Evolutionary conservation across 37 sponge, comb jelly and placozoan genomes (phyloP).

Genomic region (Axinella damicornis): DNA sequence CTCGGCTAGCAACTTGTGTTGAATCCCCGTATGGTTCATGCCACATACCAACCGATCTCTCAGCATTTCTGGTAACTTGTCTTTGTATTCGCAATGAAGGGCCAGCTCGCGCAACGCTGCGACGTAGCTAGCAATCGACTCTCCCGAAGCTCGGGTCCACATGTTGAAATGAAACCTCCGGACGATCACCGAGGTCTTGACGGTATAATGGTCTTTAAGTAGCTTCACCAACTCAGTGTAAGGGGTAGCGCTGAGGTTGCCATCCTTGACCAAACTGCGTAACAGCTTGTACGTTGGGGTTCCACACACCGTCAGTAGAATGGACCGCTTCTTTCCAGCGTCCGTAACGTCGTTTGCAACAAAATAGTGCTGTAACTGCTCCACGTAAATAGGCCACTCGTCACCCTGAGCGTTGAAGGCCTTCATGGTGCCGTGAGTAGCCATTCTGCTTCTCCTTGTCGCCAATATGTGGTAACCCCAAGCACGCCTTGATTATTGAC

Average conservation of each 20-base stretch:
- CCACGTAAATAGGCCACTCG: too few species aligned
- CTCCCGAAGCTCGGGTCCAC: neutral
- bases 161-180: conserved; percentile 45
- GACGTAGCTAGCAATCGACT: conserved; percentile 33
- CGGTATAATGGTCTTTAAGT: conserved; percentile 21
- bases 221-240: conserved; percentile 6
- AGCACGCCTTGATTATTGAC: too few species aligned
- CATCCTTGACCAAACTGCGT: neutral
- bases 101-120: conserved; percentile 14
- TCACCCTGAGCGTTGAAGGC: too few species aligned
- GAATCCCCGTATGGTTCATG: conserved; percentile 10
- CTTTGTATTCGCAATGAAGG: conserved; percentile 20
- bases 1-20: conserved; percentile 24
- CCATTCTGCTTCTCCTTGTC: too few species aligned
- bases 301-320: conserved; percentile 30
- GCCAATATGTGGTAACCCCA: too few species aligned
- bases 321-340: conserved; percentile 33
- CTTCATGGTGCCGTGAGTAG: too few species aligned
- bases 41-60: conserved; percentile 39
- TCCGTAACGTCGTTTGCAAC: too few species aligned
- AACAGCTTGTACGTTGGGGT: conserved; percentile 18
- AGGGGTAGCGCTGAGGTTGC: neutral
- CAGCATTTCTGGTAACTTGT: conserved; percentile 22
- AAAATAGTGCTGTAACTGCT: too few species aligned
- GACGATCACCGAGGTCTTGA: conserved; percentile 10